Base-by-base conservation (phyloP, 53 echinoderm and acorn worm species). In the Mesocentrotus franciscanus region DNA sequence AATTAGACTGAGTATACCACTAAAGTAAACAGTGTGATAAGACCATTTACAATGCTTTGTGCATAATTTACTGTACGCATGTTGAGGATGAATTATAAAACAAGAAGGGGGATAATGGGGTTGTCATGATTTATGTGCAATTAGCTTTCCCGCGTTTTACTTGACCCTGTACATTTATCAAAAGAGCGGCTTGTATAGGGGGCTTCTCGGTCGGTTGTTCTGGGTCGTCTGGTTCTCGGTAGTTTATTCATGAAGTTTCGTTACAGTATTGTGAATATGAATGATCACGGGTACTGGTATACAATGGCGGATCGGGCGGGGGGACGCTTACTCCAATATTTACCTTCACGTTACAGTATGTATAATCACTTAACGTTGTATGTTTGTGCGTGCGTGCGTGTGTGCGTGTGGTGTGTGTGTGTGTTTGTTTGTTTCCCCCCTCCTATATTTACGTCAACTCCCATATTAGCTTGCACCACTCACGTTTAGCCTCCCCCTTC, bases 41-140 rank as follows among this genome's bases (percentile, higher is more conserved):
- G 74, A 1, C 74, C 3, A 74, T 27, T 30, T 74, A 74, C 74
- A 74, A 74, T 74, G 32, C 30, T 74, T 30, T 74, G 74, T 11
- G 32, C 74, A 30, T 71, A n/a, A n/a, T n/a, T 49, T 49, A 74
- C 30, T 74, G 74, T 74, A 30, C 74, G 74, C 74, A 74, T 74
- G 74, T 74, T 12, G 74, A 74, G 32, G 74, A 74, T 74, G 30
- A 74, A 74, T 71, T 71, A n/a, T 71, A 71, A 71, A 71, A 71
- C 71, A 71, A 74, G 12, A 32, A 74, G 74, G 74, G 49, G 74
- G 74, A 72, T 74, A 32, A 74, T 74, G 74, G 74, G 30, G 32
- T 74, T 74, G 30, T 30, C 74, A 74, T 74, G 74, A 74, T 74
- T 74, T 74, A 74, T 74, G 74, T 74, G 74, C 74, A 74, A 74